Conservation (phyloP, 1,140 invertebrate species). For the Pseudomyrmex cubaensis region DNA sequence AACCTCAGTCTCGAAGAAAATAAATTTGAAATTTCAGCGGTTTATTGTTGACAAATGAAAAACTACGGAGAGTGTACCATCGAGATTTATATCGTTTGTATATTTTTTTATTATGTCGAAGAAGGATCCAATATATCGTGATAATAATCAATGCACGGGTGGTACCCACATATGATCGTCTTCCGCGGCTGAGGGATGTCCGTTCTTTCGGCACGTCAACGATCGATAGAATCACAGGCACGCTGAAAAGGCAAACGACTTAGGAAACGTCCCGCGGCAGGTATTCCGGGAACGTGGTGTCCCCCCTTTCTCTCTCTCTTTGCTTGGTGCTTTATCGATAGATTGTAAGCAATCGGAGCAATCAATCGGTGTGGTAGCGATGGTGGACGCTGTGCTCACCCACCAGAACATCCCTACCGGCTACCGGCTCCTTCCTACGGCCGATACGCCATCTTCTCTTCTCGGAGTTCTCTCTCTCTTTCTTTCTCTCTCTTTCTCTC, state of each 20-base stretch:
- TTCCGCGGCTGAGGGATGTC: slow-evolving; percentile 26
- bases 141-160: not conserved
- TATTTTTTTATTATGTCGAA: not conserved
- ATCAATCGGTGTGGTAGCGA: slow-evolving; percentile 77
- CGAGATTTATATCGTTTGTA: not conserved
- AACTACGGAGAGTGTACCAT: not conserved
- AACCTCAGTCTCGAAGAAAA: not conserved
- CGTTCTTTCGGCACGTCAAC: slow-evolving; percentile 50
- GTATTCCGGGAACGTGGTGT: slow-evolving; percentile 41
- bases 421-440: slow-evolving; percentile 69
- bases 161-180: not conserved
- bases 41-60: not conserved
- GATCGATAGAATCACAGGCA: not conserved
- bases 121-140: not conserved
- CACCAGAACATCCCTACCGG: slow-evolving; percentile 77
- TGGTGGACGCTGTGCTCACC: slow-evolving; percentile 76
- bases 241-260: slow-evolving; percentile 38
- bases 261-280: slow-evolving; percentile 41
- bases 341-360: slow-evolving; percentile 73
- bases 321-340: slow-evolving; percentile 68
- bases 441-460: slow-evolving; percentile 75
- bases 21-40: not conserved
- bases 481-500: slow-evolving; percentile 20
- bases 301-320: slow-evolving; percentile 24
- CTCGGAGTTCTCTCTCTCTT: slow-evolving; percentile 31